Base-by-base conservation (phyloP, 2,888 invertebrate species). In the Drosophila tripunctata region DNA sequence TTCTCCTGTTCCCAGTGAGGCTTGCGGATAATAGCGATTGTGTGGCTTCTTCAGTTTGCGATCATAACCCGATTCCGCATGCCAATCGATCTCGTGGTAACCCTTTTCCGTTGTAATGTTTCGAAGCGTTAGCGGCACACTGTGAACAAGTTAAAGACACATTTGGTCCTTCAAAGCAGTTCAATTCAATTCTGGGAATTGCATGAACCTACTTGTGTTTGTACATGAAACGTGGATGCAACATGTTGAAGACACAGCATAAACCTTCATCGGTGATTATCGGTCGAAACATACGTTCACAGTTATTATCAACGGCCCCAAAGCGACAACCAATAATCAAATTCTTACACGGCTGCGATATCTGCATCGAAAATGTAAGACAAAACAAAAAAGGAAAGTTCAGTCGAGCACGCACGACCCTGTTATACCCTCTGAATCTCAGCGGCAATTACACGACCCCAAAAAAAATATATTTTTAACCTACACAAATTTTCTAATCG, bases 201-300 rank as follows among this genome's bases (percentile, higher is more conserved):
- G 27, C 10, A 10, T 35, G 3, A 1, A 67, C 75, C 22, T 64
- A 89, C 89, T 63, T 75, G 7, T 80, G 70, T 36, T 75, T 56
- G 45, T 75, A 88, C 89, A 90, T 88, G 56, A 76, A 89, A n/a
- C 61, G 66, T 0, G 94, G 92, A 61, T 95, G 94, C 0, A 96
- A 93, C 66, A 94, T 93, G 88, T 96, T 96, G 89, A 96, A 96
- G 3, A 95, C 94, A 90, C 96, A 96, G 88, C 96, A 97, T 0
- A 96, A 92, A 0, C 96, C 96, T 89, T 96, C 96, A 79, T 96
- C 96, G 0, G 96, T 96, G 56, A 96, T 92, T 61, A 95, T 94
- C 0, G 95, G 94, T 88, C 94, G 94, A 89, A 96, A 96, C 64
- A 95, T 89, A 41, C 94, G 93, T 4, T 93, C 92, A 84, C 96